Evolutionary conservation across 2,113 vertebrate genomes (phyloP).

Genomic region (Lampris megalopsis): DNA sequence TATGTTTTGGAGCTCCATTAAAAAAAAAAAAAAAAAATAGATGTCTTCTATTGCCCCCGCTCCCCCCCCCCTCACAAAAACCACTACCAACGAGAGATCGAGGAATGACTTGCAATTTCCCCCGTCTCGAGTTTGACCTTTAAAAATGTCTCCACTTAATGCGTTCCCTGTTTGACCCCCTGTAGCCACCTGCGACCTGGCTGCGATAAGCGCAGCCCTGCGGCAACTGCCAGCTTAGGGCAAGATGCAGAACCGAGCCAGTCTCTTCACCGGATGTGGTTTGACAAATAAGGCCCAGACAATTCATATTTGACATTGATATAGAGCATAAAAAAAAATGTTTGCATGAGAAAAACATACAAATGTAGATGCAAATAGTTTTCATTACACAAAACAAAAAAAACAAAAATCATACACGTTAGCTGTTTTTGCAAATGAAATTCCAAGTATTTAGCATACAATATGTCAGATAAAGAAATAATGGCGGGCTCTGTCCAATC

Average conservation of each 20-base stretch:
- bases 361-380: constrained; percentile 68
- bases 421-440: constrained; percentile 68
- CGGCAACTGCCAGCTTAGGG: constrained; percentile 33
- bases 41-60: constrained; percentile 31
- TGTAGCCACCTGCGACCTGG: constrained; percentile 18
- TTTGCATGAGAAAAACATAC: constrained; percentile 64
- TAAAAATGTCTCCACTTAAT: constrained; percentile 25
- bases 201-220: background rate
- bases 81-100: constrained; percentile 8
- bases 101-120: constrained; percentile 45
- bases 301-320: constrained; percentile 60
- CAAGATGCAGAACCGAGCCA: constrained; percentile 24
- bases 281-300: constrained; percentile 59
- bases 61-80: constrained; percentile 7
- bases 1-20: constrained; percentile 5
- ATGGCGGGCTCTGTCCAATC: constrained; percentile 61
- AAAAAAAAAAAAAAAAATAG: constrained; percentile 23
- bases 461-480: constrained; percentile 60
- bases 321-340: constrained; percentile 74
- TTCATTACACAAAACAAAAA: constrained; percentile 55
- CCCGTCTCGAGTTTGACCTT: constrained; percentile 48
- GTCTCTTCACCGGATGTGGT: constrained; percentile 28
- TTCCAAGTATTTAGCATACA: constrained; percentile 62
- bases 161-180: constrained; percentile 17
- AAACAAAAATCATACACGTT: constrained; percentile 53